Evolutionary conservation across 2,113 vertebrate genomes (phyloP), one percentile per base, ranked within the genome.

Genomic region (Nothoprocta pentlandii): DNA sequence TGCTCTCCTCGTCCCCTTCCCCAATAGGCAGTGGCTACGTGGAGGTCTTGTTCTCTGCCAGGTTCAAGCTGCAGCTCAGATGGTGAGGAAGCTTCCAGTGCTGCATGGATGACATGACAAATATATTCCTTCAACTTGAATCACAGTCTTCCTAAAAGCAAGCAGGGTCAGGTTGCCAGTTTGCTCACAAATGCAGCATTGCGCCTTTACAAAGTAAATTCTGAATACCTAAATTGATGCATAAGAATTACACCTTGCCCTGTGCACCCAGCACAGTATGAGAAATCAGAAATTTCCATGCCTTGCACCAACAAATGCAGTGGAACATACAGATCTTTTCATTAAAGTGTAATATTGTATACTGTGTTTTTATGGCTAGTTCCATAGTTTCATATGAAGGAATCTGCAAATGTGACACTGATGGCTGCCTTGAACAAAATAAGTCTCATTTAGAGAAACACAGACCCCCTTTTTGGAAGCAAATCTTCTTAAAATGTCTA

Each of bases 221-320:
- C 42, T 68, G 32, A 76, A 17, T 59, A 19, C 47, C 10, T 39
- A n/a, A 69, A 1, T 32, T 80, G 66, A 19, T 34, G 7, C 69
- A 32, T 0, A 2, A 79, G 74, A 84, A 34, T 4, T 63, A 3
- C 56, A 32, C 82, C 46, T 74, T 89, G 41, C 4, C 2, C 26
- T 41, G 2, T 28, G 15, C 34, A 8, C 32, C 46, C 15, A 34
- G 2, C 0, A 0, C 2, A 20, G 2, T 32, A 16, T 1, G 58
- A 6, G 36, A 28, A 61, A 76, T 28, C 23, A 51, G 44, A 82
- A 92, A 39, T 25, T 61, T 77, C 39, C 53, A 6, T 11, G 3
- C 19, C 44, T 87, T 0, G 0, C 21, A 25, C 46, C 56, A 47
- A 81, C 34, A 58, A 16, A 8, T 61, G 10, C 3, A 2, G 2